Conservation (phyloP, 1,140 invertebrate species). For the Chlorops oryzae region DNA sequence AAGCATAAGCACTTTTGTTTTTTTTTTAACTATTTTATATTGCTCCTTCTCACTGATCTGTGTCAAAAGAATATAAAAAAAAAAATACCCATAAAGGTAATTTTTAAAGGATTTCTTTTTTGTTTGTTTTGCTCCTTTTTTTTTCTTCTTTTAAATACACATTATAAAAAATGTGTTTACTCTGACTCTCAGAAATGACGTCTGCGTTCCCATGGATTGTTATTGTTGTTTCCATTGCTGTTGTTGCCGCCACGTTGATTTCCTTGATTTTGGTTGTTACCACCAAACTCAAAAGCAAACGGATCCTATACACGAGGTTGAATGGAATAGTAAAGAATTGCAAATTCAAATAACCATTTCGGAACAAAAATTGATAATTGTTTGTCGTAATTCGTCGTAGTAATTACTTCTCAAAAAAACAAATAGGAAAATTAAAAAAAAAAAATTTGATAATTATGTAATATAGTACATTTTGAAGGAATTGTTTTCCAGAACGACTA, state of each 20-base stretch:
- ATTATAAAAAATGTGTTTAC: no score
- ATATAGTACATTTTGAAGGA: no score
- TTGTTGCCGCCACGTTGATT: conserved; percentile 45
- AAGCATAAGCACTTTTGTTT: no score
- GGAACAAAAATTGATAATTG: conserved; percentile 9
- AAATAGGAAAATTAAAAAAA: background rate
- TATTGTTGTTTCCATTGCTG: conserved; percentile 40
- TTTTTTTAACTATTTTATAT: no score
- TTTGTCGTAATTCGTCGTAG: conserved; percentile 17
- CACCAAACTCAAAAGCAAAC: conserved; percentile 46
- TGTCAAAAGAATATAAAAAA: no score
- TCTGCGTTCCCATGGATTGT: conserved; percentile 44
- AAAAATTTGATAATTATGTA: background rate
- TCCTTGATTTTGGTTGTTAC: conserved; percentile 44
- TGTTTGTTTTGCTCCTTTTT: no score
- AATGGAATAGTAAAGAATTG: conserved; percentile 33
- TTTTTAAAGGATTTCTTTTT: no score
- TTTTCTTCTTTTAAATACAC: no score
- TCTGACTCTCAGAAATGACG: conserved; percentile 34
- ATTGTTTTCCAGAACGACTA: no score
- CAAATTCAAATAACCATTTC: conserved; percentile 16
- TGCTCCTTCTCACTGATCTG: no score
- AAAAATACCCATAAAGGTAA: no score
- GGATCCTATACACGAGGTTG: conserved; percentile 37
- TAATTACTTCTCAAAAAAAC: conserved; percentile 16